A percentile compares a stretch with the other conserved stretches of the same genome.
Evolutionary conservation across 2,113 vertebrate species (phyloP).

Genomic region (Cyprinodon variegatus): DNA sequence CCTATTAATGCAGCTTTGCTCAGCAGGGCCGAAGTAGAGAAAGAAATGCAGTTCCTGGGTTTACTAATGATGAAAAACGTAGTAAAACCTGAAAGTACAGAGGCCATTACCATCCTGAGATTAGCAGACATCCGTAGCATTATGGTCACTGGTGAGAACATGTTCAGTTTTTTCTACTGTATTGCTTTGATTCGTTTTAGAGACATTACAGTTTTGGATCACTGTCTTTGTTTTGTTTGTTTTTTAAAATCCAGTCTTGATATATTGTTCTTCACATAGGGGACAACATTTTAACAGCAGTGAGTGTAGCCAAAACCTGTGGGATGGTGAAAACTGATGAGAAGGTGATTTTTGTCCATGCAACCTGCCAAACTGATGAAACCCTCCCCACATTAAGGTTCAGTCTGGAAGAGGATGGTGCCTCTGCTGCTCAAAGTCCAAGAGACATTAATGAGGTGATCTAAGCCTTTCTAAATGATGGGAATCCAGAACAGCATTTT

Average conservation of each 20-base stretch:
- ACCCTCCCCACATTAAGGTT: slow-evolving; percentile 81
- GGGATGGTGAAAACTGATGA: slow-evolving; percentile 86
- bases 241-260: too few species aligned
- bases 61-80: slow-evolving; percentile 92
- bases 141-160: slow-evolving; percentile 90
- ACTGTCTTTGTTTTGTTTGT: background rate
- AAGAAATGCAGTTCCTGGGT: slow-evolving; percentile 85
- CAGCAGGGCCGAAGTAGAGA: slow-evolving; percentile 84
- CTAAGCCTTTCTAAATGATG: too few species aligned
- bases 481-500: too few species aligned
- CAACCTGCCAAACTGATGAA: slow-evolving; percentile 69
- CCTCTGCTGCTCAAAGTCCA: slow-evolving; percentile 34
- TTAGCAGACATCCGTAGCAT: slow-evolving; percentile 83
- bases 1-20: background rate
- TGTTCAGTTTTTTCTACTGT: background rate
- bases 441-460: slow-evolving; percentile 71
- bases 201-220: too few species aligned
- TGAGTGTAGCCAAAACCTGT: slow-evolving; percentile 89
- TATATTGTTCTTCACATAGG: slow-evolving; percentile 71
- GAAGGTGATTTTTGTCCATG: slow-evolving; percentile 83
- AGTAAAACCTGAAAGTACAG: slow-evolving; percentile 85
- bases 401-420: slow-evolving; percentile 61
- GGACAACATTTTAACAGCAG: slow-evolving; percentile 94
- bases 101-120: slow-evolving; percentile 81
- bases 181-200: too few species aligned